phyloP scores from a whole-genome alignment of 2,797 vertebrate species.

The Taenioides sp. region DNA sequence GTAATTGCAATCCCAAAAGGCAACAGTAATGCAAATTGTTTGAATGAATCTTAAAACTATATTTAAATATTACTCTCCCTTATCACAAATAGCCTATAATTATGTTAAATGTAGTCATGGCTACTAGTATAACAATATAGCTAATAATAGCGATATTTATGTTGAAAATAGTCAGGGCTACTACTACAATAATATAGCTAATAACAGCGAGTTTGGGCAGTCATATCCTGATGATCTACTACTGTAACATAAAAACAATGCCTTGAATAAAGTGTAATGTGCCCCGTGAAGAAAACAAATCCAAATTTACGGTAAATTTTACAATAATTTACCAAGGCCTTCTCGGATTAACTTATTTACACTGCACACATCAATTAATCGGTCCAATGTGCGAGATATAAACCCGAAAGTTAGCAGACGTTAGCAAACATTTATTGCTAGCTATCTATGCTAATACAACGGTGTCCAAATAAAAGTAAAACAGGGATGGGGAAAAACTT shows the following conservation, averaged over 20 bases:
- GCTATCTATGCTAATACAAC: conserved; percentile 21
- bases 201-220: too few species aligned
- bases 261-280: not conserved
- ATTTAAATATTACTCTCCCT: not conserved
- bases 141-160: not conserved
- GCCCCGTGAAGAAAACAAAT: not conserved
- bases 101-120: not conserved
- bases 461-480: conserved; percentile 11
- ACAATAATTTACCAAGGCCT: too few species aligned
- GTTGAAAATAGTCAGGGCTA: not conserved
- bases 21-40: not conserved
- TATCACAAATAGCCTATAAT: not conserved
- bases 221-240: too few species aligned
- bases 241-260: not conserved
- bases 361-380: not conserved
- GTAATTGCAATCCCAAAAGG: not conserved
- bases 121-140: too few species aligned
- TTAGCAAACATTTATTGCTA: conserved; percentile 30
- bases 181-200: too few species aligned
- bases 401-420: conserved; percentile 17
- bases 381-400: not conserved
- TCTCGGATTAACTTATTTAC: not conserved
- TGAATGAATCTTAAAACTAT: too few species aligned
- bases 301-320: not conserved
- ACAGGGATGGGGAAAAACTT: conserved; percentile 14